These are phyloP conservation scores for Sphaeridia pumilis DNA, from an alignment of 2,888 invertebrate species.

Conservation along the genomic window DNA sequence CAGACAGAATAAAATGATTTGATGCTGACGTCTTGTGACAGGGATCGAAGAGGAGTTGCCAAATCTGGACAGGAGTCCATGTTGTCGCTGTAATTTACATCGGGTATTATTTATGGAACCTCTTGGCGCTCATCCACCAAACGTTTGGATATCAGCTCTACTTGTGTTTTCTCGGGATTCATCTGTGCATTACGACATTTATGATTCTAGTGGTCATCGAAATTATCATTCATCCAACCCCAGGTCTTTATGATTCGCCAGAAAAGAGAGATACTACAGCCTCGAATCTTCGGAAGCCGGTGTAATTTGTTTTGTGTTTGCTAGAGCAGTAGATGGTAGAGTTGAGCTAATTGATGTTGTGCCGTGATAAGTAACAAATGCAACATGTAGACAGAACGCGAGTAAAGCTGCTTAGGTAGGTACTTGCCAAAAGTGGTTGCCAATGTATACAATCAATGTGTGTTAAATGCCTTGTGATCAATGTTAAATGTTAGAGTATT, in stretches of 20 bases:
- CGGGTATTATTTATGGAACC: slow-evolving; percentile 13
- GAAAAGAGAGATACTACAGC: slow-evolving; percentile 2
- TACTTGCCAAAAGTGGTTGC: no score
- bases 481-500: no score
- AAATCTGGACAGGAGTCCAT: slow-evolving; percentile 12
- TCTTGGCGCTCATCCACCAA: slow-evolving; percentile 13
- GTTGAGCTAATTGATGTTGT: no score
- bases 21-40: not conserved
- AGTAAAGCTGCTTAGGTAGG: no score
- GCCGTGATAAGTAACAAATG: no score
- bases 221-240: slow-evolving; percentile 15
- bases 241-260: slow-evolving; percentile 11
- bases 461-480: no score
- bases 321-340: no score
- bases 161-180: slow-evolving; percentile 11
- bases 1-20: not conserved
- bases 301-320: not conserved
- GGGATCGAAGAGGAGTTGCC: slow-evolving; percentile 14
- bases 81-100: slow-evolving; percentile 6
- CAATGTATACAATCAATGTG: no score
- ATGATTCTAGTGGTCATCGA: slow-evolving; percentile 15
- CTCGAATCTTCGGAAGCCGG: slow-evolving; percentile 9
- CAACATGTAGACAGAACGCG: no score
- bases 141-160: slow-evolving; percentile 14
- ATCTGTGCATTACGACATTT: slow-evolving; percentile 13